Evolutionary conservation across 2,888 invertebrate species (phyloP).

Genomic region (Tuta absoluta): DNA sequence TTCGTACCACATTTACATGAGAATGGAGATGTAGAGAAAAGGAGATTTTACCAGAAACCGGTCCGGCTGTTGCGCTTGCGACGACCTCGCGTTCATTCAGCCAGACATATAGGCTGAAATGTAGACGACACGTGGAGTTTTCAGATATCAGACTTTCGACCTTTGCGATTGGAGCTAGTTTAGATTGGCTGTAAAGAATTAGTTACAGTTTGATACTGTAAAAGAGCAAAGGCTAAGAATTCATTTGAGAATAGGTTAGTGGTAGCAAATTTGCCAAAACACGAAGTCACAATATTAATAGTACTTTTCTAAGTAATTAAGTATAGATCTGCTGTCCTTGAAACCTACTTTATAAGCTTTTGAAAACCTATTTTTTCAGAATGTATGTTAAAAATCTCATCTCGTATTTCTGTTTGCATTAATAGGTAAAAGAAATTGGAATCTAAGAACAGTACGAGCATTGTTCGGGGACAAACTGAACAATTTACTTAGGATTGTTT

Average conservation of each 20-base stretch:
- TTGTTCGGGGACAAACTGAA: background rate
- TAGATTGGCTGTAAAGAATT: background rate
- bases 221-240: background rate
- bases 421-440: too few species aligned
- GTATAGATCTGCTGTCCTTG: too few species aligned
- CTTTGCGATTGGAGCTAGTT: background rate
- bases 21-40: slow-evolving; percentile 28
- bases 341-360: too few species aligned
- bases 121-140: background rate
- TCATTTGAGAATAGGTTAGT: background rate
- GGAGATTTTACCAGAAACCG: slow-evolving; percentile 24
- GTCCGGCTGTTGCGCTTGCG: slow-evolving; percentile 1
- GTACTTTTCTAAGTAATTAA: too few species aligned
- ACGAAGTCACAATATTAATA: too few species aligned
- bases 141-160: background rate
- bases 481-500: slow-evolving; percentile 7
- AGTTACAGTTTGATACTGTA: too few species aligned
- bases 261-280: background rate
- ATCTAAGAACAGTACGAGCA: background rate
- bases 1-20: slow-evolving; percentile 24
- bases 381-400: too few species aligned
- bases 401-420: too few species aligned
- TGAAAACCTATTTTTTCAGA: too few species aligned
- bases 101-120: slow-evolving; percentile 23
- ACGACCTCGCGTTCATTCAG: slow-evolving; percentile 23